Evolutionary conservation across 1,140 invertebrate genomes (phyloP), one percentile per base, ranked within the genome.

Genomic region (silkworm (Bombyx mori)): DNA sequence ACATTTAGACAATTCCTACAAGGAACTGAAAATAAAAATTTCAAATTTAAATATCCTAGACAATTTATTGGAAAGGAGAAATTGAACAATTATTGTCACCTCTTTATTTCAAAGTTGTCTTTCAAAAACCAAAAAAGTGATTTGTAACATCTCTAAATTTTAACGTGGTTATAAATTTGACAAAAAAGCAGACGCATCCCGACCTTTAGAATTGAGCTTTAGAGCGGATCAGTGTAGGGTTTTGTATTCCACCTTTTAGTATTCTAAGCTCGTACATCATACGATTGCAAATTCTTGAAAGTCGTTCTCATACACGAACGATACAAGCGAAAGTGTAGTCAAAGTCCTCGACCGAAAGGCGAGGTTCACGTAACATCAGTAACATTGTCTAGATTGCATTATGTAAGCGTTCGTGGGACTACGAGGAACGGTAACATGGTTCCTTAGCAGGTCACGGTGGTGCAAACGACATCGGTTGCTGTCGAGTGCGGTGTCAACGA

Each of bases 401-500:
- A 84, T 81, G 75, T 82, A 82, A 83, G 76, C 71, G 66, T 67
- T 73, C 75, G 71, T 80, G 73, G 71, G 77, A 79, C 66, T 81
- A 73, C 68, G 65, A 68, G 66, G 72, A 86, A 82, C 79, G 73
- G 79, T 79, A 78, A 82, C 75, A 68, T 75, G 69, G 76, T 81
- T 77, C 71, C 69, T 79, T 79, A 79, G 71, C 80, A 81, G 82
- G 80, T 86, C 80, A 80, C 73, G 78, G 69, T 80, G 69, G 73
- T 75, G 74, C 75, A 68, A 76, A 80, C 82, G 79, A 81, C 81
- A 86, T 82, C 80, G 82, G 75, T 71, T 69, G 73, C 71, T 79
- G 79, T 82, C 79, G 82, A 86, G 79, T 82, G 74, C 79, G 71
- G 71, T 82, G 80, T 82, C 81, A 84, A 79, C 73, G 81, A 83